Evolutionary conservation across 2,797 vertebrate species (phyloP), one percentile per base, ranked within the genome.

Genomic region (Heliangelus exortis): DNA sequence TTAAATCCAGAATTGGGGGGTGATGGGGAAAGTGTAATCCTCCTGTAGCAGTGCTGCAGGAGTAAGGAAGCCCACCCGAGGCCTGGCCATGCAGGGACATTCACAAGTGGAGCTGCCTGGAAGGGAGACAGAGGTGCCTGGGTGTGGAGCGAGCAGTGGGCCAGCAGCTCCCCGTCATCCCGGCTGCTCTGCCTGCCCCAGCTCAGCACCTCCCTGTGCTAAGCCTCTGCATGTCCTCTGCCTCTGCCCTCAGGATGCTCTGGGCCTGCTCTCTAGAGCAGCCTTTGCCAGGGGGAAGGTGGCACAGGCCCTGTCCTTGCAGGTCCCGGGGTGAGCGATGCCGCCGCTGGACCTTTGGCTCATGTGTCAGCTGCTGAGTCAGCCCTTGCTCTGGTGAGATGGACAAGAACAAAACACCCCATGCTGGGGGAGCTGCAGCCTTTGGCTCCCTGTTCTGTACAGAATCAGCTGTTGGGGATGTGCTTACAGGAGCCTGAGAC

Each of bases 401-500:
- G 59, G 63, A 41, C 2, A 11, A 81, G 80, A 53, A 31, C 31
- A 92, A 87, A 92, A 82, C 92, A 82, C 81, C 89, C 20, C 17
- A 8, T 93, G 96, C 62, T 28, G 62, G 54, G 80, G 57, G 57
- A 84, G 80, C 87, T 59, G 39, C 51, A 13, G 75, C 88, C 59
- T 68, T 84, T 80, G 69, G 82, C 4, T 0, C 50, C 81, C 86
- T 47, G 68, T 76, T 78, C 33, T 29, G 20, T 12, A 48, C 66
- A 45, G 82, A 71, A 87, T 92, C 61, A 65, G 68, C 92, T 75
- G 73, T 90, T 77, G 34, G 4, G 16, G 75, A 86, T 84, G 92
- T 95, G 91, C 91, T 88, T 63, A 63, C 90, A 81, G 47, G 36
- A 93, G 93, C 84, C 95, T 65, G 55, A 76, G 82, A 86, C 73